Evolutionary conservation across 2,888 invertebrate genomes (phyloP).

Genomic region (Caenorhabditis sp.): DNA sequence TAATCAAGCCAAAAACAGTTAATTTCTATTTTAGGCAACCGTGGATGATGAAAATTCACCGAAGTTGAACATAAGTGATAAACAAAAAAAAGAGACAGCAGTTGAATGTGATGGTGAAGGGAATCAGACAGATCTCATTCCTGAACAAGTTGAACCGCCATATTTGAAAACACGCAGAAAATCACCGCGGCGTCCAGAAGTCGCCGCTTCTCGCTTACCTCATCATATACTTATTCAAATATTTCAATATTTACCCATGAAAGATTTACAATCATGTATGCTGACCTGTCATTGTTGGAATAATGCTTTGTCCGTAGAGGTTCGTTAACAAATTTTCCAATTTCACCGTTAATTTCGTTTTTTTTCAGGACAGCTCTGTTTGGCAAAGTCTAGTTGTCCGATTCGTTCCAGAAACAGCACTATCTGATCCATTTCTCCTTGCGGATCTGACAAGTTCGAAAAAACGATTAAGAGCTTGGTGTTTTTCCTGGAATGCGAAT

Average conservation of each 20-base stretch:
- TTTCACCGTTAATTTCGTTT: conserved; percentile 2
- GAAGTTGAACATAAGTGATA: neutral
- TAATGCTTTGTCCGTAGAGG: conserved; percentile 79
- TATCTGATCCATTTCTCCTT: conserved; percentile 86
- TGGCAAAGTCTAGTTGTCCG: conserved; percentile 90
- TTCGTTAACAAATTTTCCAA: too few species aligned
- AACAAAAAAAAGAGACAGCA: neutral
- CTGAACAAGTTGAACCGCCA: neutral
- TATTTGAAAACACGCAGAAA: neutral
- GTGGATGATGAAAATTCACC: neutral
- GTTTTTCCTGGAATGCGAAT: conserved; percentile 94
- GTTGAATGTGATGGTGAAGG: conserved; percentile 37
- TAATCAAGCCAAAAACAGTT: neutral
- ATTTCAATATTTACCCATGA: conserved; percentile 56
- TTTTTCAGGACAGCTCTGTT: conserved; percentile 73
- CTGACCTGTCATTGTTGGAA: conserved; percentile 93
- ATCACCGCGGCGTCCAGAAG: conserved; percentile 35
- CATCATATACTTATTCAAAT: conserved; percentile 55
- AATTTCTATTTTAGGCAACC: conserved; percentile 3
- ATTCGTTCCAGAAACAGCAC: conserved; percentile 84
- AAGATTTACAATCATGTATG: conserved; percentile 86
- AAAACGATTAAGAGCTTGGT: conserved; percentile 89
- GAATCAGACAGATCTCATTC: conserved; percentile 10
- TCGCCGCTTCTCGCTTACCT: conserved; percentile 56
- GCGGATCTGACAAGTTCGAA: conserved; percentile 88